Base-by-base conservation (phyloP, 2,888 invertebrate genomes). In the Syritta pipiens region DNA sequence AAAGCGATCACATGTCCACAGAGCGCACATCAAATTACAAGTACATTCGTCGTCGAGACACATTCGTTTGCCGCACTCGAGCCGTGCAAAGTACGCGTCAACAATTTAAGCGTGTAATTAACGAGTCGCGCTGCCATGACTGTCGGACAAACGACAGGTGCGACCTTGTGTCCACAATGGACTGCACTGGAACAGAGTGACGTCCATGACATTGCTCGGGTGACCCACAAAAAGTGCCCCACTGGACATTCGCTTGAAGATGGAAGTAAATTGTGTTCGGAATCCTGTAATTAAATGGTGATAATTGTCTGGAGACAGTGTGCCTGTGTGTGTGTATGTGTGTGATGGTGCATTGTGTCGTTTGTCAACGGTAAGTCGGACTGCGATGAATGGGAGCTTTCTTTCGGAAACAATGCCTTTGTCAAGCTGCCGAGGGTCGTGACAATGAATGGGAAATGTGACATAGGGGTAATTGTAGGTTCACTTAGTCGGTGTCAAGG, bases 101-200 rank as follows among this genome's bases (percentile, higher is more conserved):
- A 65, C 76, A 51, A 71, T 65, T 71, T 65, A 48, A 59, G 71
- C 26, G 57, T n/a, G n/a, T 59, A 71, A 77, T 77, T 77, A 77
- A 57, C 71, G 51, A 71, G 30, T 71, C 44, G 59, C 51, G 22
- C 51, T 57, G 44, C 60, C 57, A 32, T 53, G 71, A 46, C 46
- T 63, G 35, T 20, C 48, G n/a, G n/a, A n/a, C n/a, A n/a, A n/a
- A n/a, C 28, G 62, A 55, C 75, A 75, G 48, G 68, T 75, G 55
- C 35, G 75, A 75, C 75, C 68, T 75, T 75, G 75, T 30, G 32
- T 26, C 40, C 28, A 42, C 49, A 42, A n/a, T 24, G 48, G 28
- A 67, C 37, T 51, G n/a, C 17, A 48, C 12, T 48, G 14, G 44
- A 49, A 53, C n/a, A 22, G 9, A 12, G 7, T 20, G 20, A 12